These are phyloP conservation scores for Varanus komodoensis DNA, from an alignment of 2,113 vertebrate genomes.

Conservation along the genomic window DNA sequence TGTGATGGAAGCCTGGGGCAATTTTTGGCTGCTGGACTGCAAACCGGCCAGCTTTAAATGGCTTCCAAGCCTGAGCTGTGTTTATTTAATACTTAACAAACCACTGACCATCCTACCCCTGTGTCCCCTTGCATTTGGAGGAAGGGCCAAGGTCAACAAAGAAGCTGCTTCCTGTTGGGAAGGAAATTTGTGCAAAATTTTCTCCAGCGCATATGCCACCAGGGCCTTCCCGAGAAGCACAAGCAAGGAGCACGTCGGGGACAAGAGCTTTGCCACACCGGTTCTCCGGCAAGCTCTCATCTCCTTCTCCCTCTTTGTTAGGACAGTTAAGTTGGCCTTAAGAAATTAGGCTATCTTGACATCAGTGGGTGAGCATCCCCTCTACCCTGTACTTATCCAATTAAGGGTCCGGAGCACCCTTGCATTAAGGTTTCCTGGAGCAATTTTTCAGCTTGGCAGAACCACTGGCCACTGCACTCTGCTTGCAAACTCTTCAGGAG, in stretches of 20 bases:
- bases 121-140: background rate
- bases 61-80: background rate
- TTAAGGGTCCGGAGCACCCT: conserved; percentile 61
- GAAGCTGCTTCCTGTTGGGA: background rate
- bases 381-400: conserved; percentile 76
- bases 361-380: conserved; percentile 62
- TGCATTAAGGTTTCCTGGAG: conserved; percentile 76
- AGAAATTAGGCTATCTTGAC: conserved; percentile 44
- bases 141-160: background rate
- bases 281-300: no score
- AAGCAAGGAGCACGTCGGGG: no score
- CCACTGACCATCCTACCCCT: background rate
- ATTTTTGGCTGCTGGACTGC: background rate
- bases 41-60: background rate
- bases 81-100: background rate
- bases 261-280: background rate
- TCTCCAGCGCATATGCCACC: background rate
- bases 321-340: conserved; percentile 38
- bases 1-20: background rate
- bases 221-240: no score
- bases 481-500: background rate
- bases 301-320: background rate
- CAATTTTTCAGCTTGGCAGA: conserved; percentile 62
- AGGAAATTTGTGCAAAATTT: background rate
- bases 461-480: conserved; percentile 1